Base-by-base conservation (phyloP, 2,113 vertebrate genomes). In the Synodontis membranacea region DNA sequence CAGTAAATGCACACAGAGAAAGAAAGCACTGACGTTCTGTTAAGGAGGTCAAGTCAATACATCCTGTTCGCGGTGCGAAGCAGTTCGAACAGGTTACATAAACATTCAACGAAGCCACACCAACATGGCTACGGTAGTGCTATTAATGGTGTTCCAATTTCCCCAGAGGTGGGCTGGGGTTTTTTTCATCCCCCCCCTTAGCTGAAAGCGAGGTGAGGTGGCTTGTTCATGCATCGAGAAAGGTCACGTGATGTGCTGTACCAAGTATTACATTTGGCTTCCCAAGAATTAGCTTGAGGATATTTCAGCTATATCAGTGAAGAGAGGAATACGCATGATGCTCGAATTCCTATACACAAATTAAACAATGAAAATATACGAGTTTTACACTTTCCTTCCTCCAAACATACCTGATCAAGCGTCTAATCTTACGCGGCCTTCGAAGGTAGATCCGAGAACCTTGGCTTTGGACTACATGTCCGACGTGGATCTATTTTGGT, bases 21-120 rank as follows among this genome's bases (percentile, higher is more conserved):
- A 46, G 50, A 39, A 34, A 34, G 34, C 44, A 44, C 75, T 79
- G 58, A 79, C 31, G 60, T 23, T 84, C 34, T 72, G 48, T 58
- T 66, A 64, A 64, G 56, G 54, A 85, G 84, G 85, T 72, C 54
- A 82, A 28, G 80, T 64, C 60, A 10, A 37, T 19, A 42, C 80
- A 83, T 75, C 56, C 80, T 83, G 86, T 74, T 76, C 68, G 62
- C 2, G 28, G 48, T 86, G 34, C 60, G 21, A 48, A 60, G 23
- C 17, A 31, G 28, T 42, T 72, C 44, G 6, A 79, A 64, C 42
- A 37, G n/a, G 70, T 37, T 50, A 48, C 10, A 31, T 31, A 31
- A n/a, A 62, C 54, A 60, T n/a, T 75, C 23, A 68, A 34, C 11
- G 7, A 68, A 19, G 48, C 60, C 1, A 62, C 25, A 14, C 4